These are phyloP conservation scores for Triplophysa siluroides DNA, from an alignment of 2,113 vertebrate genomes.

Conservation along the genomic window DNA sequence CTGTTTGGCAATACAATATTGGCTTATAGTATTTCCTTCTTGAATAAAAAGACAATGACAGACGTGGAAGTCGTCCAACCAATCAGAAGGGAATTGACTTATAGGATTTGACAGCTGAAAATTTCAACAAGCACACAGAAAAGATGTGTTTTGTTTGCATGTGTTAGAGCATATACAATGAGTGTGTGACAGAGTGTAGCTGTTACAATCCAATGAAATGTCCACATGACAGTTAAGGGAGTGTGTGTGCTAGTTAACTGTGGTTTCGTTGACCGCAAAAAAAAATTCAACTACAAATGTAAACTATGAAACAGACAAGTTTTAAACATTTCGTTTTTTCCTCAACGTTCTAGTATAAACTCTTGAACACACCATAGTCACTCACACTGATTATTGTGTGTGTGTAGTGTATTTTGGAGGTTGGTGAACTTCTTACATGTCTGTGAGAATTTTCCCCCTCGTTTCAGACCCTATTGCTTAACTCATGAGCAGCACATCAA, in stretches of 20 bases:
- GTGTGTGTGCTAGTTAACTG: not conserved
- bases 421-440: slow-evolving; percentile 44
- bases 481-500: slow-evolving; percentile 71
- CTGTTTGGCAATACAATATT: slow-evolving; percentile 53
- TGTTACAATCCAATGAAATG: slow-evolving; percentile 1
- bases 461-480: slow-evolving; percentile 62
- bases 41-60: slow-evolving; percentile 30
- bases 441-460: slow-evolving; percentile 62
- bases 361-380: not conserved
- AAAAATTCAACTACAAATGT: not conserved
- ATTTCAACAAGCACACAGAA: not conserved
- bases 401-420: not conserved
- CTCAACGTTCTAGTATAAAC: not conserved
- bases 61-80: not conserved
- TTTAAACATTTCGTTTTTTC: not conserved
- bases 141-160: not conserved
- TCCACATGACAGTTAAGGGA: not conserved
- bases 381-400: not conserved
- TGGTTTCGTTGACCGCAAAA: not conserved
- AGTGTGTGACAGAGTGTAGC: not conserved
- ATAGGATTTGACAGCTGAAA: not conserved
- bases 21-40: slow-evolving; percentile 52
- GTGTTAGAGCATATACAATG: slow-evolving; percentile 3
- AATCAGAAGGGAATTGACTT: not conserved
- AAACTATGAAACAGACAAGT: not conserved